Evolutionary conservation across 2,797 vertebrate genomes (phyloP).

Genomic region (Loriculus beryllinus): DNA sequence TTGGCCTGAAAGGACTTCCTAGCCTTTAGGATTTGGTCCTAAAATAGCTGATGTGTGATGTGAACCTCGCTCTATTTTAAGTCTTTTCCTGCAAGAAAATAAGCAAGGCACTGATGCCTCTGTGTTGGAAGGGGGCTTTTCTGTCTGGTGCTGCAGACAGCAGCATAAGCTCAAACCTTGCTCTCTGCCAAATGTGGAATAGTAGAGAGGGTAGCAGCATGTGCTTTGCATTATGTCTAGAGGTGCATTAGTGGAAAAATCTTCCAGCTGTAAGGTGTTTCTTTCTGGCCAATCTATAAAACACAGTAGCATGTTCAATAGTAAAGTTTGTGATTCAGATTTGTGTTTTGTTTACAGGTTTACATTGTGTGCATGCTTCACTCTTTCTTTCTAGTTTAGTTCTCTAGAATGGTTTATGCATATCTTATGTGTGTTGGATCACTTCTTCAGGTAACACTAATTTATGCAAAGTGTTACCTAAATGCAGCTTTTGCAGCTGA

Average conservation of each 20-base stretch:
- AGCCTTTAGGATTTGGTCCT: neutral
- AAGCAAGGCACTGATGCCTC: neutral
- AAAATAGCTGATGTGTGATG: neutral
- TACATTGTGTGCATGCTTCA: neutral
- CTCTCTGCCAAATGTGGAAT: conserved; percentile 78
- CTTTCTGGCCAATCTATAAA: neutral
- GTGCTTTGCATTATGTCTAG: conserved; percentile 83
- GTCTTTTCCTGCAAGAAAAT: neutral
- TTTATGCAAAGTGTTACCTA: neutral
- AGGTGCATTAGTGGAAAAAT: conserved; percentile 78
- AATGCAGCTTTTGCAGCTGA: neutral
- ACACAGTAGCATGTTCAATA: neutral
- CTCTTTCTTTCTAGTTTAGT: neutral
- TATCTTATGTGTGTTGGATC: neutral
- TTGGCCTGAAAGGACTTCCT: neutral
- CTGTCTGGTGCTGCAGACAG: conserved; percentile 76
- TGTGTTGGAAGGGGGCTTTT: conserved; percentile 13
- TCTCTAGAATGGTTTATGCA: neutral
- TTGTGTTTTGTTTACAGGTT: neutral
- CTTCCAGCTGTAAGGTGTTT: conserved; percentile 30
- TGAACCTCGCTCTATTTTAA: neutral
- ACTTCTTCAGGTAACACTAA: neutral
- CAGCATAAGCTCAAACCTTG: conserved; percentile 71
- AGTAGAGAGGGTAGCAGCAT: conserved; percentile 79
- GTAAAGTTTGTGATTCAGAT: neutral